Percentiles rank a stretch among this genome's conserved stretches.
These are phyloP conservation scores for Clarias pachynema DNA, from an alignment of 2,797 vertebrate genomes.

Conservation along the genomic window DNA sequence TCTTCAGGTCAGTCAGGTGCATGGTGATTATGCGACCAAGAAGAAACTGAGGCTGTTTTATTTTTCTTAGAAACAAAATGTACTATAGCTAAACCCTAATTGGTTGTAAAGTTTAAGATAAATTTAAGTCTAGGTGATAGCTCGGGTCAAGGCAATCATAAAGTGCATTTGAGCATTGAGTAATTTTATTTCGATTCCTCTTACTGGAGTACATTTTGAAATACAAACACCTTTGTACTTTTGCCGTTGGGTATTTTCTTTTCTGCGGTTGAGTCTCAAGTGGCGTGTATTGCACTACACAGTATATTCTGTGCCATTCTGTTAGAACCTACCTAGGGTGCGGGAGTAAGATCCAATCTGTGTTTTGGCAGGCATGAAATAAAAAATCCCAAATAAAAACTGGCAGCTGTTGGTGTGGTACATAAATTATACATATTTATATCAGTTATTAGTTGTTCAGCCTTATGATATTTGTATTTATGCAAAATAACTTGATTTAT, in stretches of 20 bases:
- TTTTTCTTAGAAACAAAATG: not conserved
- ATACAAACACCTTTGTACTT: not conserved
- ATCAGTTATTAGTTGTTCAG: not conserved
- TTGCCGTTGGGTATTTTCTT: not conserved
- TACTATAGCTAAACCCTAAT: not conserved
- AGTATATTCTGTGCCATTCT: not conserved
- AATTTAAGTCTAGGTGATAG: not conserved
- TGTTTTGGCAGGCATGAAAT: not conserved
- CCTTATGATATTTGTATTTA: not conserved
- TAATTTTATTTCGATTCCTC: not conserved
- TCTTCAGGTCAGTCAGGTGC: slow-evolving; percentile 3
- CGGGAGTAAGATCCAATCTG: not conserved
- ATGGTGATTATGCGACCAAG: not conserved
- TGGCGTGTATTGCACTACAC: slow-evolving; percentile 1
- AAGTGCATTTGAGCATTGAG: not conserved
- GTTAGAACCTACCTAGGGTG: not conserved
- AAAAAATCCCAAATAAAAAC: slow-evolving; percentile 6
- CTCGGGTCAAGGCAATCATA: not conserved
- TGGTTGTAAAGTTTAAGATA: not conserved
- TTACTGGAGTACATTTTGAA: not conserved
- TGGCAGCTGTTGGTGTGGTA: not conserved
- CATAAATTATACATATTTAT: not conserved
- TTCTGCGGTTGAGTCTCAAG: not conserved
- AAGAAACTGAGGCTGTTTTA: not conserved
- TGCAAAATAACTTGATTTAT: not conserved